These are phyloP conservation scores for Euwallacea similis DNA, from an alignment of 1,140 invertebrate genomes.

Conservation along the genomic window DNA sequence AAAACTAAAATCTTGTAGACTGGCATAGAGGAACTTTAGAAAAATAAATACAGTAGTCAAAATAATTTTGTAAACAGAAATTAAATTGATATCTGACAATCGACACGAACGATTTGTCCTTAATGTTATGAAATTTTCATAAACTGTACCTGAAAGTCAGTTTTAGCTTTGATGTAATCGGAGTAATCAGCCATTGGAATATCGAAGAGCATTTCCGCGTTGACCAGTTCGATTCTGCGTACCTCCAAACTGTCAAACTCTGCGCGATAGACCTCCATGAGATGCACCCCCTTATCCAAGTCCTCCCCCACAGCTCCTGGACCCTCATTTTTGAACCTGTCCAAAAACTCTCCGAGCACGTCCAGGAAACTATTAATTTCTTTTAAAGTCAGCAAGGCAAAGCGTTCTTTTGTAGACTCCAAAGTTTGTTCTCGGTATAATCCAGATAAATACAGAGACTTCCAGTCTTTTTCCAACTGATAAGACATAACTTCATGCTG, in stretches of 20 bases:
- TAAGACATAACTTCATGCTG: conserved; percentile 63
- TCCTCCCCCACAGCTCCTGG: conserved; percentile 76
- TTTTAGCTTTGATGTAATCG: conserved; percentile 68
- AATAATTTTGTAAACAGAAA: no score
- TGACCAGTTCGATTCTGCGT: conserved; percentile 68
- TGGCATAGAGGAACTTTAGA: no score
- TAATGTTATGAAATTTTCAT: no score
- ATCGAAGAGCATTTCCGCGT: conserved; percentile 85
- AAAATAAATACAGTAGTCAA: no score
- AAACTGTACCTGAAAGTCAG: conserved; percentile 60
- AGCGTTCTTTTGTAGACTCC: conserved; percentile 74
- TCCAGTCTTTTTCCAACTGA: conserved; percentile 68
- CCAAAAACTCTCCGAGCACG: conserved; percentile 68
- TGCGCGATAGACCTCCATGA: conserved; percentile 72
- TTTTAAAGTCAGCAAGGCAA: conserved; percentile 71
- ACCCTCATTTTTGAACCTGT: conserved; percentile 72
- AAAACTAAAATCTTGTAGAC: no score
- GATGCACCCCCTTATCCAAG: conserved; percentile 69
- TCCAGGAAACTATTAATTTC: conserved; percentile 73
- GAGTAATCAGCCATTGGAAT: conserved; percentile 80
- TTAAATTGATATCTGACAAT: no score
- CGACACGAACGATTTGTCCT: no score
- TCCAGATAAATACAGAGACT: conserved; percentile 65
- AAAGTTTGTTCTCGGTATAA: conserved; percentile 68
- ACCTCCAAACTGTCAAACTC: conserved; percentile 68